phyloP scores from a whole-genome alignment of 2,888 invertebrate species.

The Eupithecia dodoneata region DNA sequence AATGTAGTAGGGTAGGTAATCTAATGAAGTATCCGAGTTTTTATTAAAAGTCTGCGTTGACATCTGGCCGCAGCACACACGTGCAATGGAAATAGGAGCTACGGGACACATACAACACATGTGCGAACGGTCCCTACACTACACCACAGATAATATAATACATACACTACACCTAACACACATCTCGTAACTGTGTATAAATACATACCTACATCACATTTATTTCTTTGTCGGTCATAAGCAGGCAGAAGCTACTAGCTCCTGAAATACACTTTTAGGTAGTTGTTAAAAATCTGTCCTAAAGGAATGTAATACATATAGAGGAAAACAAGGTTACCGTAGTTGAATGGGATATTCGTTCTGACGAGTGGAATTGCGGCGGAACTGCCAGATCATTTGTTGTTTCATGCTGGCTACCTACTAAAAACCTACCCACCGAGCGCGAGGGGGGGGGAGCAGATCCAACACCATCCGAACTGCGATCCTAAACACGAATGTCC shows the following conservation, averaged over 20 bases:
- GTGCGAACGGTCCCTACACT: background rate
- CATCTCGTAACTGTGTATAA: background rate
- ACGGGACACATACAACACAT: background rate
- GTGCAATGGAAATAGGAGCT: conserved; percentile 2
- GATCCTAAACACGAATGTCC: too few species aligned
- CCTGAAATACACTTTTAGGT: background rate
- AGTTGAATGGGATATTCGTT: too few species aligned
- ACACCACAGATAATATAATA: too few species aligned
- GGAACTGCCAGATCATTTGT: too few species aligned
- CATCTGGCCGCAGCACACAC: background rate
- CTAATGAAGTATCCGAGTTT: background rate
- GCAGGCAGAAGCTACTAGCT: background rate
- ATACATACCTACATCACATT: background rate
- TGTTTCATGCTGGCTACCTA: too few species aligned
- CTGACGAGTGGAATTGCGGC: too few species aligned
- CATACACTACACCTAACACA: background rate
- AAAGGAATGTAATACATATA: too few species aligned
- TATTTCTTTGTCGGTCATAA: background rate
- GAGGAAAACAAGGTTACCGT: too few species aligned
- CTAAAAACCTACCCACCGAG: too few species aligned
- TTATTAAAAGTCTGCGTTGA: background rate
- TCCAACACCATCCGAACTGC: too few species aligned
- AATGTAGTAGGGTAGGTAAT: background rate
- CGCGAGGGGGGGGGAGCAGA: too few species aligned
- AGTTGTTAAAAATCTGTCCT: too few species aligned